Conservation (phyloP, 2,888 invertebrate genomes). For the Ectemnius lituratus region DNA sequence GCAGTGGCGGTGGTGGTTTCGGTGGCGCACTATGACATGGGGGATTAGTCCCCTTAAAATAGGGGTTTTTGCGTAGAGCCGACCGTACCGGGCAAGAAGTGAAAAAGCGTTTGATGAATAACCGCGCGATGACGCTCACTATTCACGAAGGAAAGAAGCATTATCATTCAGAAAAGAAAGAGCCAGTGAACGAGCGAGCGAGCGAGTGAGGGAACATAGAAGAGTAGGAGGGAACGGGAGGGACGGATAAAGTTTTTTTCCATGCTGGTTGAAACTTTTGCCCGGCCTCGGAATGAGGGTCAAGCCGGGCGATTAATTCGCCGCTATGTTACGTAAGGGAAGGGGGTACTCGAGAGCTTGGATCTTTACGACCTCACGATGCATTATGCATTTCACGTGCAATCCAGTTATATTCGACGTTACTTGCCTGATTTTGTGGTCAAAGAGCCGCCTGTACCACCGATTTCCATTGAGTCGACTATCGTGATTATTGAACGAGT, state of each 20-base stretch:
- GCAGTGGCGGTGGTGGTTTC: no score
- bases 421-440: not conserved
- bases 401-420: not conserved
- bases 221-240: no score
- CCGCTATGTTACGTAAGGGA: constrained; percentile 16
- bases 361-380: not conserved
- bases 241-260: constrained; percentile 24
- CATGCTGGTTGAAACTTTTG: constrained; percentile 13
- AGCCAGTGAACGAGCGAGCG: no score
- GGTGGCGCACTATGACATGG: not conserved
- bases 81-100: not conserved
- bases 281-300: not conserved
- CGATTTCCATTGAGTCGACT: no score
- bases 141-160: constrained; percentile 35
- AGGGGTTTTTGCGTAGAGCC: constrained; percentile 22
- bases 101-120: constrained; percentile 48
- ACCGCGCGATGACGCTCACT: constrained; percentile 48
- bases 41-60: constrained; percentile 18
- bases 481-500: no score
- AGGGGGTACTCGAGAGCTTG: constrained; percentile 4
- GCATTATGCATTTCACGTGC: not conserved
- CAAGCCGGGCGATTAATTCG: constrained; percentile 39
- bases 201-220: no score
- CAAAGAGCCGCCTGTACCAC: not conserved
- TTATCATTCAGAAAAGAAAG: constrained; percentile 30